Percentiles rank a stretch among this genome's conserved stretches.
Evolutionary conservation across 2,888 invertebrate species (phyloP).

Genomic region (Acronicta leporina): DNA sequence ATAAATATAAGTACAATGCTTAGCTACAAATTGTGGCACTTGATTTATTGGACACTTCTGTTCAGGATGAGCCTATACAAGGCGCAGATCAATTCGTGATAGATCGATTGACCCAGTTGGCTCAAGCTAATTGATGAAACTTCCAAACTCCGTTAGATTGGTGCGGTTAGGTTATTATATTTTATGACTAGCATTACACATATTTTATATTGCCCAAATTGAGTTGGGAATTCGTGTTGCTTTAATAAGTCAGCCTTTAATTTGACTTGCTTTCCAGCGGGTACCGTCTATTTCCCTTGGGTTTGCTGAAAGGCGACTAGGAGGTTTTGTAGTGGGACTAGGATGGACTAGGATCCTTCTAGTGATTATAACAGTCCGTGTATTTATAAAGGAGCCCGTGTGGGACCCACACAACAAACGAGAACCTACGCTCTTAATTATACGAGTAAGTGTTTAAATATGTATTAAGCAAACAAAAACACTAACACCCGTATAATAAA

Average conservation of each 20-base stretch:
- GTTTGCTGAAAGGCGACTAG: not conserved
- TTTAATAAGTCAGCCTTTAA: constrained; percentile 44
- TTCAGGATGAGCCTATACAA: constrained; percentile 50
- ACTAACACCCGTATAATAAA: no score
- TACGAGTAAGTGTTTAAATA: no score
- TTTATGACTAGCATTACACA: constrained; percentile 51
- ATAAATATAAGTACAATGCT: constrained; percentile 5
- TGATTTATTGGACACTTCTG: constrained; percentile 49
- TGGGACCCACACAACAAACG: no score
- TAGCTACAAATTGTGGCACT: constrained; percentile 22
- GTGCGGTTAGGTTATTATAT: constrained; percentile 49
- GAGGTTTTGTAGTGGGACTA: not conserved
- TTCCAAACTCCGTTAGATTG: constrained; percentile 51
- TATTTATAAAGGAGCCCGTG: no score
- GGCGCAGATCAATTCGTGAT: constrained; percentile 56
- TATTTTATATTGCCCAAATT: constrained; percentile 49
- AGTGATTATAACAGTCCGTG: no score
- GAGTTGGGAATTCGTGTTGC: constrained; percentile 44
- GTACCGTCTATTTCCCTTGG: not conserved
- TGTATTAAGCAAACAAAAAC: no score
- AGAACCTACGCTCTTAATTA: no score
- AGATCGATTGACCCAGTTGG: constrained; percentile 60
- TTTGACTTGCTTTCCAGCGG: constrained; percentile 27
- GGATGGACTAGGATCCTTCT: no score
- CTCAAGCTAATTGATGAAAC: constrained; percentile 55